A percentile compares a stretch with the other conserved stretches of the same genome.
Conservation (phyloP, 1,140 invertebrate genomes). For the Diabrotica virgifera region DNA sequence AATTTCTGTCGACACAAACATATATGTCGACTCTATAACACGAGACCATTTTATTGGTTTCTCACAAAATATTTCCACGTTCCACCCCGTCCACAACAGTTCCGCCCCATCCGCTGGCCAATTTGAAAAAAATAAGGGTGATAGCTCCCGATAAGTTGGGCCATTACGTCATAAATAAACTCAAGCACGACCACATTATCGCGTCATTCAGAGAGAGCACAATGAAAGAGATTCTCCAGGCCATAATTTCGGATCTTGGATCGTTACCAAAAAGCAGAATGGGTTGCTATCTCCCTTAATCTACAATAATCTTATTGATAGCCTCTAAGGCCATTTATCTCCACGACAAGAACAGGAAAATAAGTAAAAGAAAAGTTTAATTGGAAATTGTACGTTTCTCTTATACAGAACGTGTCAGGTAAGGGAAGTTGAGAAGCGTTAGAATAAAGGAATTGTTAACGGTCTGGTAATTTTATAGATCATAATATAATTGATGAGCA, state of each 20-base stretch:
- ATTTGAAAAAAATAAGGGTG: background rate
- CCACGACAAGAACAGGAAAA: background rate
- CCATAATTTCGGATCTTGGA: background rate
- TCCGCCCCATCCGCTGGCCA: background rate
- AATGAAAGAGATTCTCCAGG: background rate
- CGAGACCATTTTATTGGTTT: no score
- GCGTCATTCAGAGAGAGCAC: background rate
- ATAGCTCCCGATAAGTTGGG: background rate
- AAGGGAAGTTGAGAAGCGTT: no score
- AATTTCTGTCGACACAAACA: no score
- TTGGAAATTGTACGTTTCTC: slow-evolving; percentile 2
- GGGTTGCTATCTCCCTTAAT: background rate
- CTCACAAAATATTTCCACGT: background rate
- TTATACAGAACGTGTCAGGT: background rate
- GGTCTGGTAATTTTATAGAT: no score
- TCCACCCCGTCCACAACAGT: background rate
- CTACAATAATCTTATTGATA: background rate
- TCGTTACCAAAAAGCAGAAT: slow-evolving; percentile 1
- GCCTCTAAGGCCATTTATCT: background rate
- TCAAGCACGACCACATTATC: slow-evolving; percentile 1
- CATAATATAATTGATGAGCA: no score
- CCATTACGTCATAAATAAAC: slow-evolving; percentile 2
- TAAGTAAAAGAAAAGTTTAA: background rate
- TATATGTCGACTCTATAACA: no score
- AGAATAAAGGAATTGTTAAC: no score